A percentile compares a stretch with the other conserved stretches of the same genome.
phyloP scores from a whole-genome alignment of 2,888 invertebrate genomes.

The Tetragonisca angustula region DNA sequence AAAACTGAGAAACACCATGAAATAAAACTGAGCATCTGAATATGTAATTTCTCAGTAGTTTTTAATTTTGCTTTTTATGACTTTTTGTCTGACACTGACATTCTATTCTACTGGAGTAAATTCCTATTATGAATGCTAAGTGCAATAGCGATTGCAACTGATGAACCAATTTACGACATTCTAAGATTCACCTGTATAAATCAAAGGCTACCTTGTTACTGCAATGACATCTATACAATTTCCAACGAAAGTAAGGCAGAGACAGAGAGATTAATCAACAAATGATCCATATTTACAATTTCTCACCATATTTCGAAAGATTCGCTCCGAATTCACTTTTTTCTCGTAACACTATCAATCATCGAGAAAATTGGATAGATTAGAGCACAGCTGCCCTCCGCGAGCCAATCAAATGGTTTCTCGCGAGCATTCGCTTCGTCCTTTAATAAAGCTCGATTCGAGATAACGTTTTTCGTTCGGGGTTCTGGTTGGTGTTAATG shows the following conservation, averaged over 20 bases:
- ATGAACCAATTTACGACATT: slow-evolving; percentile 6
- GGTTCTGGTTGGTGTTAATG: slow-evolving; percentile 72
- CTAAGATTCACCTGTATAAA: too few relatives aligned
- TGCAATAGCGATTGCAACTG: background rate
- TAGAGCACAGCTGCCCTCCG: slow-evolving; percentile 47
- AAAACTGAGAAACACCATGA: background rate
- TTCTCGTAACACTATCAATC: background rate
- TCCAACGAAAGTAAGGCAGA: background rate
- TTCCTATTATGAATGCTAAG: background rate
- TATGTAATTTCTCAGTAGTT: too few relatives aligned
- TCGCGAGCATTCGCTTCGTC: slow-evolving; percentile 66
- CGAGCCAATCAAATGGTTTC: slow-evolving; percentile 69
- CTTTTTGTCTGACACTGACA: background rate
- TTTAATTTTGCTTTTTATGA: background rate
- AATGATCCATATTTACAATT: background rate
- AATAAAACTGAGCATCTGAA: background rate
- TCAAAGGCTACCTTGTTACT: too few relatives aligned
- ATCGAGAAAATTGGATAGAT: background rate
- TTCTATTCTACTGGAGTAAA: slow-evolving; percentile 3
- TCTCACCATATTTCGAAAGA: slow-evolving; percentile 19
- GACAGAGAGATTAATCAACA: background rate
- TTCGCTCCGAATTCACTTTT: background rate
- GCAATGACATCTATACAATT: background rate
- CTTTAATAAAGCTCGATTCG: slow-evolving; percentile 73
- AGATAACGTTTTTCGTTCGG: slow-evolving; percentile 63